Evolutionary conservation across 2,888 invertebrate genomes (phyloP), one percentile per base, ranked within the genome.

Genomic region (Cristatella mucedo): DNA sequence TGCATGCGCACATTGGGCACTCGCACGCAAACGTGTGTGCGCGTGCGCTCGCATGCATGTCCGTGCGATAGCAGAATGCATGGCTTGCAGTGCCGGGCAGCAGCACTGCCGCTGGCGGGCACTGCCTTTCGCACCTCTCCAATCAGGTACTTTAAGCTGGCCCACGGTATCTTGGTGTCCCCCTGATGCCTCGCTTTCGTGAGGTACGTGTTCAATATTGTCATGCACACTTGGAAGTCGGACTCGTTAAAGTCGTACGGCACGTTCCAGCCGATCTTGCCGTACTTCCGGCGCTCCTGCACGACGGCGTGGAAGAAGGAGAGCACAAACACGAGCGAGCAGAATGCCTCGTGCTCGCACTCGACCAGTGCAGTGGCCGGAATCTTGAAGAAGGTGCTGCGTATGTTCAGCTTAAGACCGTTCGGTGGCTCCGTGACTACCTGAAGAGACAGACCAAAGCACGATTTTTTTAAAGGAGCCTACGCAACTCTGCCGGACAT

Each of bases 301-400:
- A 87, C 80, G 0, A 87, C 86, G 6, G 84, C 87, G 61, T 89
- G 87, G 69, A 87, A 87, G 69, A 89, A 89, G 0, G 84, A 83
- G 30, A 89, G 69, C 2, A 84, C 85, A 59, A 81, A 89, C 29
- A 86, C 74, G 1, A 89, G 70, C 22, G 83, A 73, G 52, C 78
- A 78, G 68, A 78, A 89, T n/a, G 76, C 73, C 0, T 72, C 68
- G 63, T 87, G 86, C 0, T 68, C 54, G 57, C 84, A 85, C 9
- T 74, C 73, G 4, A 80, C 77, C 29, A 87, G 68, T 1, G 76
- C 73, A 46, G 76, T 74, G n/a, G 74, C 63, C 0, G 78, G 73
- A 70, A 89, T 76, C 69, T 85, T 86, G 64, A 80, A 78, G 66
- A 81, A 89, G 0, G 86, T 89, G 57, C 81, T 84, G 46, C 80